A percentile compares a stretch with the other conserved stretches of the same genome.
phyloP scores from a whole-genome alignment of 2,113 vertebrate species.

The Erythrocercus mccallii region DNA sequence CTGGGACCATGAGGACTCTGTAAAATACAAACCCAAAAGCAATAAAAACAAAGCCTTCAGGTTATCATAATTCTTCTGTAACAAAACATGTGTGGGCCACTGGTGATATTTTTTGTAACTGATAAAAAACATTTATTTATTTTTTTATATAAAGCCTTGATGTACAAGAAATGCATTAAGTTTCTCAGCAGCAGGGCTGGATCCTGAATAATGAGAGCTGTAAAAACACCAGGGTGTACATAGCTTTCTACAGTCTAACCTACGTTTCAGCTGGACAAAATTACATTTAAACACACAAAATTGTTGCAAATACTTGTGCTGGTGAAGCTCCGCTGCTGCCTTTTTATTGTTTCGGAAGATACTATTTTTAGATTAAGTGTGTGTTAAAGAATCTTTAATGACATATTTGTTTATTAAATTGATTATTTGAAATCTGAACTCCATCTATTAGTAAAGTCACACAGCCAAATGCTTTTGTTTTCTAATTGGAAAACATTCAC shows the following conservation, averaged over 20 bases:
- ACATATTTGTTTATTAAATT: background rate
- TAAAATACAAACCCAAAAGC: background rate
- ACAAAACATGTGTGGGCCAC: background rate
- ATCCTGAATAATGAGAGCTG: background rate
- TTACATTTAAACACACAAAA: background rate
- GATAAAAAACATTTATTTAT: background rate
- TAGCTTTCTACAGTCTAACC: background rate
- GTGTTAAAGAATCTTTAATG: background rate
- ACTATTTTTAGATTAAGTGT: background rate
- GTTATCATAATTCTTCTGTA: background rate
- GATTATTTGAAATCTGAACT: background rate
- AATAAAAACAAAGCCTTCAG: background rate
- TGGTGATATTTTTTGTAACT: background rate
- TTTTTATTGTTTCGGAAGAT: background rate
- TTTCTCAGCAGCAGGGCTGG: background rate
- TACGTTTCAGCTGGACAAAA: background rate
- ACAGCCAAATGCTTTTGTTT: background rate
- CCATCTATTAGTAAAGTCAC: background rate
- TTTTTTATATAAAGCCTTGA: background rate
- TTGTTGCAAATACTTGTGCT: background rate
- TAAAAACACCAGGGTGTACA: background rate
- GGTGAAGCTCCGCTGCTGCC: background rate
- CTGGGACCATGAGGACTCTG: background rate
- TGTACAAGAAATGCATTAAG: background rate
- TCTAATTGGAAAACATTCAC: background rate